A percentile compares a stretch with the other conserved stretches of the same genome.
phyloP scores from a whole-genome alignment of 1,140 invertebrate species.

The Rhyacophila brunnea region DNA sequence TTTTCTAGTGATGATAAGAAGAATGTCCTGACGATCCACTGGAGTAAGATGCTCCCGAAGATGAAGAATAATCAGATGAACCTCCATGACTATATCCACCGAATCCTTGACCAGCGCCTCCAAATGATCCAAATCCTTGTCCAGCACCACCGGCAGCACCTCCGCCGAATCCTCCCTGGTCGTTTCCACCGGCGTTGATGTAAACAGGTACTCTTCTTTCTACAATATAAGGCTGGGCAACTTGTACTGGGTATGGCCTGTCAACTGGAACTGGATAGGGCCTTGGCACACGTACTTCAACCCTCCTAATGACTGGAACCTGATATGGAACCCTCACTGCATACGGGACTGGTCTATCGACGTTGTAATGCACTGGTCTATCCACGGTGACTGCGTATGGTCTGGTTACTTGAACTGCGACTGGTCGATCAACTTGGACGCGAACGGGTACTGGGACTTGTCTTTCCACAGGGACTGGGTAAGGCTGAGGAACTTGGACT shows the following conservation, averaged over 20 bases:
- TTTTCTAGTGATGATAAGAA: too few relatives aligned
- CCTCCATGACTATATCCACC: not conserved
- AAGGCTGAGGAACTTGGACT: constrained; percentile 29
- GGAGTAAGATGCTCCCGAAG: constrained; percentile 17
- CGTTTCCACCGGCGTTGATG: constrained; percentile 15
- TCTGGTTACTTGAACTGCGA: constrained; percentile 26
- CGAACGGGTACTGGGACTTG: constrained; percentile 26
- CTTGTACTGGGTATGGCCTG: constrained; percentile 45
- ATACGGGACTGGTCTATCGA: constrained; percentile 36
- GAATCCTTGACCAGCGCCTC: not conserved
- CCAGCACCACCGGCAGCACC: not conserved
- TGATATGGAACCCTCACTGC: constrained; percentile 38
- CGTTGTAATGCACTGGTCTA: constrained; percentile 39
- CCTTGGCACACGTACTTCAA: constrained; percentile 41
- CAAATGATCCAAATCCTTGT: not conserved
- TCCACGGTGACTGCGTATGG: constrained; percentile 45
- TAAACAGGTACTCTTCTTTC: constrained; percentile 36
- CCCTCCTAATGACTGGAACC: constrained; percentile 45
- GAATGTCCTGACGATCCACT: not conserved
- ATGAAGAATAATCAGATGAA: constrained; percentile 12
- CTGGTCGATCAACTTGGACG: constrained; percentile 28
- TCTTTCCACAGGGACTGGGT: constrained; percentile 35
- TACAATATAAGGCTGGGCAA: constrained; percentile 33
- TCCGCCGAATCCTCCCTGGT: not conserved
- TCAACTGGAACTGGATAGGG: constrained; percentile 42